phyloP scores from a whole-genome alignment of 2,888 invertebrate genomes.

The Ormyrus nitidulus region DNA sequence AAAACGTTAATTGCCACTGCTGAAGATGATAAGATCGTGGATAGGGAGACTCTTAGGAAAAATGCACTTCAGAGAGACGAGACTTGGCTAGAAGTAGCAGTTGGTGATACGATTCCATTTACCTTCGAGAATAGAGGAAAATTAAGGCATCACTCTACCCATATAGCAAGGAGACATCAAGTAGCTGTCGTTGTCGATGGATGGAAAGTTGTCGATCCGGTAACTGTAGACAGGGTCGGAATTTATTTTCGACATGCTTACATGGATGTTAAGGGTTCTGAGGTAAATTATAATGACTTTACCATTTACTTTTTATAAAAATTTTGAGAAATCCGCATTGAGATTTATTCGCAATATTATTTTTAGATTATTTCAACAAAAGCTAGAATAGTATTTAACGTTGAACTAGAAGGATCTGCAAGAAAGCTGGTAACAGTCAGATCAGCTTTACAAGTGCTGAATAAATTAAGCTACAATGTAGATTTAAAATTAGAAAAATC shows the following conservation, averaged over 20 bases:
- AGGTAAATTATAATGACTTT: slow-evolving; percentile 55
- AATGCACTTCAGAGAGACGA: slow-evolving; percentile 73
- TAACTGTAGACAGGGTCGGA: slow-evolving; percentile 97
- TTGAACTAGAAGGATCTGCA: slow-evolving; percentile 94
- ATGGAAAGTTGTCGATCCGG: slow-evolving; percentile 91
- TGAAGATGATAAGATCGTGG: slow-evolving; percentile 75
- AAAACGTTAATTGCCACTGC: slow-evolving; percentile 87
- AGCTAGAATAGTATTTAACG: slow-evolving; percentile 92
- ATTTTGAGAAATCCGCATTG: too few species aligned
- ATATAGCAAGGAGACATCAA: slow-evolving; percentile 89
- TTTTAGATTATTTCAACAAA: slow-evolving; percentile 67
- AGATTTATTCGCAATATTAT: not conserved
- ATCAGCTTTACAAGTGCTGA: slow-evolving; percentile 89
- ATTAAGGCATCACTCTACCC: slow-evolving; percentile 84
- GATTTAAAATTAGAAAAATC: slow-evolving; percentile 84
- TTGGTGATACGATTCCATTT: slow-evolving; percentile 89
- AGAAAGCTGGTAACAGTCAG: slow-evolving; percentile 94
- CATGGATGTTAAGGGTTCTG: slow-evolving; percentile 63
- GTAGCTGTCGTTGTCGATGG: slow-evolving; percentile 92
- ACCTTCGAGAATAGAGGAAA: slow-evolving; percentile 88
- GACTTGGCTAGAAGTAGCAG: slow-evolving; percentile 85
- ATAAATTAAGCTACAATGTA: slow-evolving; percentile 84
- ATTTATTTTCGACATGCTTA: slow-evolving; percentile 89
- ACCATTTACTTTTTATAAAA: too few species aligned
- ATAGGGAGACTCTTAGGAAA: slow-evolving; percentile 69